Percentiles rank a stretch among this genome's conserved stretches.
Evolutionary conservation across 2,797 vertebrate species (phyloP).

Genomic region (Echeneis naucrates): DNA sequence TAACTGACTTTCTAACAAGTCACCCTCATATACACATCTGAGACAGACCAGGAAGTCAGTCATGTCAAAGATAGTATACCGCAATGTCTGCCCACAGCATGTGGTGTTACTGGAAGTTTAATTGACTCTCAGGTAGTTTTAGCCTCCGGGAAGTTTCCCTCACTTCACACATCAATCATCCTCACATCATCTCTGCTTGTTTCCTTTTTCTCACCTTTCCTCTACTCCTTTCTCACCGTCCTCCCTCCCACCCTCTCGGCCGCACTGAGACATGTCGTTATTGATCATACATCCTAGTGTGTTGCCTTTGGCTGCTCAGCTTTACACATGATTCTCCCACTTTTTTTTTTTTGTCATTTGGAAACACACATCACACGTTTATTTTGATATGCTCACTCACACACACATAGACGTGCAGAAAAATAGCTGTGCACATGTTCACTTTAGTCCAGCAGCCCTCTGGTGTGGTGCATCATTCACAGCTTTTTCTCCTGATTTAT

Average conservation of each 20-base stretch:
- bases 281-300: conserved; percentile 50
- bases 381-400: background rate
- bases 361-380: conserved; percentile 8
- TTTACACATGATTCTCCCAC: conserved; percentile 9
- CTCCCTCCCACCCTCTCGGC: background rate
- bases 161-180: no score
- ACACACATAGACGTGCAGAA: no score
- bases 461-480: background rate
- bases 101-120: no score
- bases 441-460: background rate
- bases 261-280: conserved; percentile 32
- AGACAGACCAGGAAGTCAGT: no score
- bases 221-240: background rate
- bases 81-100: no score
- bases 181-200: no score
- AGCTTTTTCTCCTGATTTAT: background rate
- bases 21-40: no score
- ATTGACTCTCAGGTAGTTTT: no score
- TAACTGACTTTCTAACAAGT: no score
- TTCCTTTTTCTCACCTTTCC: background rate
- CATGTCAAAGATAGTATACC: no score
- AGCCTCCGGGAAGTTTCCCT: no score
- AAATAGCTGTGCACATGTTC: background rate
- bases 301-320: conserved; percentile 40
- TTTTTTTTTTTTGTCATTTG: background rate